A percentile compares a stretch with the other conserved stretches of the same genome.
These are phyloP conservation scores for Cryptocephalus primarius DNA, from an alignment of 2,888 invertebrate species.

Conservation along the genomic window DNA sequence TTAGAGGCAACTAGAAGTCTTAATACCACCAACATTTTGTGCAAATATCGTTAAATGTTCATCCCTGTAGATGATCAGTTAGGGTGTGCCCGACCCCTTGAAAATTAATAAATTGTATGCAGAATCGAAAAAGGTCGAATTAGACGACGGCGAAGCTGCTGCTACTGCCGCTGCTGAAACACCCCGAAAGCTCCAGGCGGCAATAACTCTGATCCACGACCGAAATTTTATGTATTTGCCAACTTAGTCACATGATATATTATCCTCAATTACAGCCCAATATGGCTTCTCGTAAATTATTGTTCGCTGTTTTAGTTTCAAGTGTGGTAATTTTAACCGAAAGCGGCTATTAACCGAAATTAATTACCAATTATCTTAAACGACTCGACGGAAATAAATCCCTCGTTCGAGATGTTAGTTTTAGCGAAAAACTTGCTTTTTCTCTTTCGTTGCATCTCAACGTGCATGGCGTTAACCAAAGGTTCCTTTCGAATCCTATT, in stretches of 20 bases:
- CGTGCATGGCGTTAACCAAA: too few relatives aligned
- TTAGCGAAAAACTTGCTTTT: too few relatives aligned
- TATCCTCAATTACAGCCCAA: slow-evolving; percentile 20
- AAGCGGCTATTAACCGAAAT: slow-evolving; percentile 12
- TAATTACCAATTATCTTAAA: slow-evolving; percentile 8
- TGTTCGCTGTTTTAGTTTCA: slow-evolving; percentile 13
- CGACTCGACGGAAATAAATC: neutral
- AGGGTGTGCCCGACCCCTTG: slow-evolving; percentile 12
- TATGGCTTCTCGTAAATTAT: slow-evolving; percentile 16
- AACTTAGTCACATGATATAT: slow-evolving; percentile 23
- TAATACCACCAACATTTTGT: too few relatives aligned
- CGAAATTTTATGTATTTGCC: slow-evolving; percentile 29
- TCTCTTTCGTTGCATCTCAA: too few relatives aligned
- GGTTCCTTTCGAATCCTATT: too few relatives aligned
- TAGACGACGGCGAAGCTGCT: slow-evolving; percentile 4
- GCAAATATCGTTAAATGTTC: too few relatives aligned
- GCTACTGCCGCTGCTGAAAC: too few relatives aligned
- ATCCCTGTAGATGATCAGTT: slow-evolving; percentile 2
- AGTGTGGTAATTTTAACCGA: slow-evolving; percentile 13
- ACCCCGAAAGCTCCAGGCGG: slow-evolving; percentile 18
- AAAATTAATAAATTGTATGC: slow-evolving; percentile 20
- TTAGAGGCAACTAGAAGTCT: too few relatives aligned
- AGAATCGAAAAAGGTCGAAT: slow-evolving; percentile 6
- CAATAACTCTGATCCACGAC: slow-evolving; percentile 30
- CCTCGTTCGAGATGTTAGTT: too few relatives aligned